Conservation (phyloP, 2,888 invertebrate genomes). For the Syrista parreyssii region DNA sequence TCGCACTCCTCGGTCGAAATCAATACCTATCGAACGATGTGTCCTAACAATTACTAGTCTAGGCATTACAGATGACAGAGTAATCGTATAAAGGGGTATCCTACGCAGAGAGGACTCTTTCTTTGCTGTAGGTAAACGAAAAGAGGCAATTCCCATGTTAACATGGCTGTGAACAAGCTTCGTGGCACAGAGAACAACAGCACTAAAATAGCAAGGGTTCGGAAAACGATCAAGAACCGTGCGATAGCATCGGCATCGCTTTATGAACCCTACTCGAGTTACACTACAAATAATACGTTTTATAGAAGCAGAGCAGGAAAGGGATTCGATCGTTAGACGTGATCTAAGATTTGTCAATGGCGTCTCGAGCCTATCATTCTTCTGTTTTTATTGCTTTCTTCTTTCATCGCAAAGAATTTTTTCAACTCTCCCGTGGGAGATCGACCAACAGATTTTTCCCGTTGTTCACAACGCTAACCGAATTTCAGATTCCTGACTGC, state of each 20-base stretch:
- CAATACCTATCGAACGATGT: not conserved
- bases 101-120: not conserved
- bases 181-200: not conserved
- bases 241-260: conserved; percentile 7
- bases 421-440: conserved; percentile 7
- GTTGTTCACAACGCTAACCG: not conserved
- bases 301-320: conserved; percentile 9
- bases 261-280: conserved; percentile 29
- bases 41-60: not conserved
- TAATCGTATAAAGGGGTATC: not conserved
- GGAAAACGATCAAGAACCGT: conserved; percentile 3
- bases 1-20: not conserved
- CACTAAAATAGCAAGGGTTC: conserved; percentile 10
- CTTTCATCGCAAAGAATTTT: conserved; percentile 29
- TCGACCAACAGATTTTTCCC: not conserved
- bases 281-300: conserved; percentile 24
- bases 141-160: conserved; percentile 4
- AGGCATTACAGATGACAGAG: not conserved
- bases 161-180: conserved; percentile 4
- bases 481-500: not conserved
- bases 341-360: conserved; percentile 9
- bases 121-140: not conserved
- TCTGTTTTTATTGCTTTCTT: conserved; percentile 27
- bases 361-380: conserved; percentile 8
- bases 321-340: not conserved